Conservation (phyloP, 1,140 invertebrate species). For the Scaptomyza graminum region DNA sequence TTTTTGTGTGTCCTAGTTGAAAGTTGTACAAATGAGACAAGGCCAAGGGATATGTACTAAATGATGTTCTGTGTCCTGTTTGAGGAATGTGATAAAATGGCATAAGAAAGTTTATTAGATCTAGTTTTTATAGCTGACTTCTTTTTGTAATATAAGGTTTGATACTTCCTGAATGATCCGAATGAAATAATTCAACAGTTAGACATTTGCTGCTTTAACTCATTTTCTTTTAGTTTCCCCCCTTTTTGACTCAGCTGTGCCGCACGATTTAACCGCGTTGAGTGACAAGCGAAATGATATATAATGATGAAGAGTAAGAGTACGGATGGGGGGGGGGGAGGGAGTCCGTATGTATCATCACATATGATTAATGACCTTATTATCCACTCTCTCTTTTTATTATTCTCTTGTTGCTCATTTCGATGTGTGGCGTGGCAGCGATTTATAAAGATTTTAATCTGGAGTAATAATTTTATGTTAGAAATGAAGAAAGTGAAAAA, state of each 20-base stretch:
- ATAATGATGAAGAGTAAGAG: conserved; percentile 37
- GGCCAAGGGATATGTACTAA: conserved; percentile 4
- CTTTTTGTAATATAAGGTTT: conserved; percentile 10
- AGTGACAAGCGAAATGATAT: conserved; percentile 22
- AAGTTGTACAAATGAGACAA: conserved; percentile 53
- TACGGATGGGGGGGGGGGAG: neutral
- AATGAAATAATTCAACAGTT: no score
- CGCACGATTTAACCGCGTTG: conserved; percentile 32
- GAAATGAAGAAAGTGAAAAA: no score
- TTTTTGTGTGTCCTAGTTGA: conserved; percentile 16
- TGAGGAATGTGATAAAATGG: conserved; percentile 65
- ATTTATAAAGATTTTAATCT: no score
- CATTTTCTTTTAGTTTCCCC: neutral
- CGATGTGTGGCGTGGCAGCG: conserved; percentile 39
- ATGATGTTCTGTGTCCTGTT: conserved; percentile 34
- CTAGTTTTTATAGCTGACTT: conserved; percentile 43
- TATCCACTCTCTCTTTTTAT: conserved; percentile 60
- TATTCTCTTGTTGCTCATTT: conserved; percentile 65
- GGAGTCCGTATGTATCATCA: conserved; percentile 22
- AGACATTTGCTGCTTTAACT: no score
- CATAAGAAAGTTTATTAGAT: conserved; percentile 62
- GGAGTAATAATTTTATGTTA: no score
- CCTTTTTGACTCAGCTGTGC: conserved; percentile 11
- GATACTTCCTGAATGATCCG: conserved; percentile 64
- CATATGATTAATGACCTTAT: conserved; percentile 73